Evolutionary conservation across 2,888 invertebrate species (phyloP), one percentile per base, ranked within the genome.

Genomic region (Autographa gamma): DNA sequence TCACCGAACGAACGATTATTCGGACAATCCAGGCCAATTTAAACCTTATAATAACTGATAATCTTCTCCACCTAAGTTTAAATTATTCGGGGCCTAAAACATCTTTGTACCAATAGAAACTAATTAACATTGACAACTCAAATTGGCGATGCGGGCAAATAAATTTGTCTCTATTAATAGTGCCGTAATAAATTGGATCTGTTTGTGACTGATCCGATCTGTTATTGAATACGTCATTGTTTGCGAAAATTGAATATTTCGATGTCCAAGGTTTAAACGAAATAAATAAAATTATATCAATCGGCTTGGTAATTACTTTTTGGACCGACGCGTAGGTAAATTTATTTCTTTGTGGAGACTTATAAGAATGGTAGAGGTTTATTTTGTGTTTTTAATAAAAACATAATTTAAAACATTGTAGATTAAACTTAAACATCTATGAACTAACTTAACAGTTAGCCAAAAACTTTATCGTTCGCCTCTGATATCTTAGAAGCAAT

Each of bases 1-100:
- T 76, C 63, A 66, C 76, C 77, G 69, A 71, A 77, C 66, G 64
- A 79, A 79, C 74, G 69, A 78, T 68, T 69, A 78, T 73, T 68
- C 59, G 62, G 18, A 60, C 68, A 73, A 77, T 69, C 60, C 66
- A 54, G 34, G 70, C 66, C 66, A 76, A 76, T 76, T 73, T 34
- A n/a, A 60, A 56, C 43, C 52, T 63, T 25, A 13, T 80, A 67
- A 62, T 63, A 62, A 60, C 54, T 32, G 43, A 67, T 64, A 63
- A 76, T 80, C 52, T 65, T 60, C 58, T 32, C n/a, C 48, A 54
- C 48, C 52, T 62, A 60, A 65, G 59, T 67, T 31, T 62, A 56
- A 62, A 61, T 65, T 60, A 64, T 80, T 67, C 56, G 41, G 34
- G n/a, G 19, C 38, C 2, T 38, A 64, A 75, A 66, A 66, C 58